Evolutionary conservation across 2,797 vertebrate genomes (phyloP).

Genomic region (Acipenser oxyrinchus): DNA sequence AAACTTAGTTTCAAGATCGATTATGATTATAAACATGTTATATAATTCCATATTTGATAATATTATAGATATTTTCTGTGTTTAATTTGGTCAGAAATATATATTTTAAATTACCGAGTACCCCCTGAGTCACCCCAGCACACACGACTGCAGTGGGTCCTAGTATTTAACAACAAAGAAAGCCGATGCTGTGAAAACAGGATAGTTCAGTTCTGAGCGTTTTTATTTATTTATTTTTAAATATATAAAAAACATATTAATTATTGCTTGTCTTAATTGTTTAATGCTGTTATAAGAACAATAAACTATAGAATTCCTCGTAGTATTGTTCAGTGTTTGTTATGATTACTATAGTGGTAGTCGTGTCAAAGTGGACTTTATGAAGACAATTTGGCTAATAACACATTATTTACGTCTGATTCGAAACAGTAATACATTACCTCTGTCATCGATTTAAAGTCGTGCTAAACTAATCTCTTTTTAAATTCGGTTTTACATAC

Average conservation of each 20-base stretch:
- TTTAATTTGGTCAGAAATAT: neutral
- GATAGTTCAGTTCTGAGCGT: conserved; percentile 11
- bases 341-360: too few species aligned
- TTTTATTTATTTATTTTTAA: conserved; percentile 1
- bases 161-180: conserved; percentile 6
- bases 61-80: neutral
- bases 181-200: conserved; percentile 20
- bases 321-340: neutral
- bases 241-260: neutral
- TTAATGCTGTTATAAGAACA: neutral
- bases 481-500: too few species aligned
- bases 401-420: too few species aligned
- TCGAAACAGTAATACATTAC: too few species aligned
- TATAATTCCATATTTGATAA: neutral
- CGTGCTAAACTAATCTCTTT: too few species aligned
- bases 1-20: too few species aligned
- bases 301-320: neutral
- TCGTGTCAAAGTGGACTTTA: too few species aligned
- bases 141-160: too few species aligned
- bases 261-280: neutral
- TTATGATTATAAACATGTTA: conserved; percentile 8
- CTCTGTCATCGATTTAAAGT: too few species aligned
- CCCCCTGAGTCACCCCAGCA: conserved; percentile 14
- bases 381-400: too few species aligned
- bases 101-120: neutral